These are phyloP conservation scores for Hartigia nigra DNA, from an alignment of 2,888 invertebrate genomes.

Conservation along the genomic window DNA sequence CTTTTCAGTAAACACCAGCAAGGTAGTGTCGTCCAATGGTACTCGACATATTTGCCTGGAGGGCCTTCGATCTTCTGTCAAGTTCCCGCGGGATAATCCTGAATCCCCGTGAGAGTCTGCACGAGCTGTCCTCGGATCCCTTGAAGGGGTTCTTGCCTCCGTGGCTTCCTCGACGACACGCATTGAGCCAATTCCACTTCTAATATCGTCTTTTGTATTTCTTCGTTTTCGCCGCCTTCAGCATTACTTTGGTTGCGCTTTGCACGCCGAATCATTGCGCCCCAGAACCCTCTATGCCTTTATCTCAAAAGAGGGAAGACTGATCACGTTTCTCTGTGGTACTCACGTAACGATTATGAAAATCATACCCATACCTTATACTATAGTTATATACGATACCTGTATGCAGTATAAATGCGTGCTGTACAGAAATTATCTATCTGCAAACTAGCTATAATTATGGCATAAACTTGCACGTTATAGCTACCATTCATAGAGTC, in stretches of 20 bases:
- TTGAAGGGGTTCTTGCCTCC: not conserved
- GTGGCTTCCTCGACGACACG: slow-evolving; percentile 10
- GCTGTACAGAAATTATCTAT: not conserved
- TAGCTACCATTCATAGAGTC: not conserved
- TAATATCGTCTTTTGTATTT: not conserved
- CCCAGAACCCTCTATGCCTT: not conserved
- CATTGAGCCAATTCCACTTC: slow-evolving; percentile 12
- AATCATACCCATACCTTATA: not conserved
- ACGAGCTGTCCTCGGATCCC: slow-evolving; percentile 15
- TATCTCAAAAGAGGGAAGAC: not conserved
- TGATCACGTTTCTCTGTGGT: not conserved
- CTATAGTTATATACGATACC: not conserved
- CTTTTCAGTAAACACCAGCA: slow-evolving; percentile 23
- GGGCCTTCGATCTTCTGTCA: slow-evolving; percentile 8
- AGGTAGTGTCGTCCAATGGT: not conserved
- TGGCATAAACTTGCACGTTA: not conserved
- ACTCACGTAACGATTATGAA: not conserved
- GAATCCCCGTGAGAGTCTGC: slow-evolving; percentile 38
- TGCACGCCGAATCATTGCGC: slow-evolving; percentile 1
- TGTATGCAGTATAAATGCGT: not conserved
- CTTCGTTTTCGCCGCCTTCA: not conserved
- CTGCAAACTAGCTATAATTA: not conserved
- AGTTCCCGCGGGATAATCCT: slow-evolving; percentile 36
- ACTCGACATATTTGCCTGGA: slow-evolving; percentile 10
- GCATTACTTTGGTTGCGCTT: not conserved